Conservation (phyloP, 2,888 invertebrate genomes). For the Acholoe squamosa region DNA sequence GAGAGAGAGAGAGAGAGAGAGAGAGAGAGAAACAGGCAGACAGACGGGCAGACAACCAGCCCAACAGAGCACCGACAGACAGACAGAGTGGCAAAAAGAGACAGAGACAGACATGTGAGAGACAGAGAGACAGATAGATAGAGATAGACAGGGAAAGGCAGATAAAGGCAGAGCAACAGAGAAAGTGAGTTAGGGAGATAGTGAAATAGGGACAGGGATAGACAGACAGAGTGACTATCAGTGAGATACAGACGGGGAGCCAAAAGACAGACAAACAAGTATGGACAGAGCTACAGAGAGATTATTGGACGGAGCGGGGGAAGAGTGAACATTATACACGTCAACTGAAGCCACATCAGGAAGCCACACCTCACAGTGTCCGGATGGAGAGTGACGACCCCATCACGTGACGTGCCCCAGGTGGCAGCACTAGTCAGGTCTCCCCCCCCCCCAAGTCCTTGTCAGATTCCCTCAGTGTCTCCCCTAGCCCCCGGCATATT, state of each 20-base stretch:
- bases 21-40: too few species aligned
- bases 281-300: too few species aligned
- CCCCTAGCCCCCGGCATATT: background rate
- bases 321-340: too few species aligned
- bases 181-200: background rate
- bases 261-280: background rate
- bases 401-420: background rate
- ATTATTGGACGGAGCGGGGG: too few species aligned
- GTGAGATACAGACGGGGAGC: background rate
- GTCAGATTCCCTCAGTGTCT: background rate
- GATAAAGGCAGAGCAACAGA: background rate
- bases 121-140: too few species aligned
- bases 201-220: background rate
- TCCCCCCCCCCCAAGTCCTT: background rate
- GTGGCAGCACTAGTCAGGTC: background rate
- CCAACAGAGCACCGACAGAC: too few species aligned
- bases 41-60: too few species aligned
- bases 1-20: too few species aligned
- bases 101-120: background rate
- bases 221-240: background rate
- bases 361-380: too few species aligned
- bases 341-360: too few species aligned
- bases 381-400: background rate
- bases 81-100: background rate
- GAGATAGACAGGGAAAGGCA: too few species aligned